Conservation (phyloP, 2,113 vertebrate genomes). For the Clarias magur region DNA sequence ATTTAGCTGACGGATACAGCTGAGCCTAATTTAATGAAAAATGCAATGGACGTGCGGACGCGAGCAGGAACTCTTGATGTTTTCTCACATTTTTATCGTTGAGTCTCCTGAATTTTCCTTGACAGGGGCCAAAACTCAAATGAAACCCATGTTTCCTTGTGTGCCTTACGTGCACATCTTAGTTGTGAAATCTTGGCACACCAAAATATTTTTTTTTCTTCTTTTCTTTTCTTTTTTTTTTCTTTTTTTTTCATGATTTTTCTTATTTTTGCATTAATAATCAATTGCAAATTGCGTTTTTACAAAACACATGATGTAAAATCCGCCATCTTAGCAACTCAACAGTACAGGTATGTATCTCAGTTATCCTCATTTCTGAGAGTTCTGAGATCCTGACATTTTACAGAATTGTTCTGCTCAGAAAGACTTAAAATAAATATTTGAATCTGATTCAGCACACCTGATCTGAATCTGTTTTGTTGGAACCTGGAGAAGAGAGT, state of each 20-base stretch:
- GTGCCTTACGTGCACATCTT: background rate
- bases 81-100: background rate
- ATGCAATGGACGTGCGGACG: background rate
- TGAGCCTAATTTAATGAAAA: background rate
- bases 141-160: background rate
- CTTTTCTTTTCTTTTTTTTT: background rate
- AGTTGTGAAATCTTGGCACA: constrained; percentile 7
- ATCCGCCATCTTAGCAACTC: no score
- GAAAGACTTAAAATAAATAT: background rate
- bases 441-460: background rate
- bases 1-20: background rate
- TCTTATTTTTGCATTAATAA: background rate
- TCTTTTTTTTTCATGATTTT: background rate
- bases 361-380: background rate
- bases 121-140: background rate
- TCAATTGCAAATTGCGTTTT: background rate
- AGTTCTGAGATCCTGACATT: background rate
- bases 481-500: background rate
- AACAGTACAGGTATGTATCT: background rate
- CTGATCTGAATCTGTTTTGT: background rate
- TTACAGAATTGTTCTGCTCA: background rate
- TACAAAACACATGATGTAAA: background rate
- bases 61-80: background rate
- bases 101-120: background rate
- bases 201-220: background rate